Base-by-base conservation (phyloP, 2,797 vertebrate genomes). In the Myotis vivesi region DNA sequence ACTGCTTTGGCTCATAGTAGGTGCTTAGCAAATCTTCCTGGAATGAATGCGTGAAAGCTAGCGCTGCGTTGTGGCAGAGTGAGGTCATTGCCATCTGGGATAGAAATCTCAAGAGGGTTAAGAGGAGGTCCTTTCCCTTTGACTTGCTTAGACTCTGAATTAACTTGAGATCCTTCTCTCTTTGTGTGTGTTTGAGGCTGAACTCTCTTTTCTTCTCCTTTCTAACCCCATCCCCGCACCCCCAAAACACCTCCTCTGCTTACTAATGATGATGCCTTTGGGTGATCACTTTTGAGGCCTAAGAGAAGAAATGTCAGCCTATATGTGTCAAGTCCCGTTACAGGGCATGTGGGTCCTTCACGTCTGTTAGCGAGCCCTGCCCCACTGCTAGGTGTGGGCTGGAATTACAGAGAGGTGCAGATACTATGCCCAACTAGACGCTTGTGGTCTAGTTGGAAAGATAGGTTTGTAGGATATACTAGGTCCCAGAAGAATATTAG, bases 341-440 rank as follows among this genome's bases (percentile, higher is more conserved):
- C 10, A 3, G 66, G 44, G 62, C 41, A 41, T 0, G 0, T 49
- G 3, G 41, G 44, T 20, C 3, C 2, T 62, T 68, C 51, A 12
- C 3, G 1, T 10, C 25, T 30, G 0, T 80, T 19, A 23, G 30
- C 8, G n/a, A 38, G 71, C 53, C 13, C 17, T 19, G 38, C 41
- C 12, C 23, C 5, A 1, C 33, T 22, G n/a, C 3, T 0, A 6
- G 69, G 46, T 1, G 3, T 10, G 15, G 59, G 0, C 17, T 49
- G 0, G 23, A n/a, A 17, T 25, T 22, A 10, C 4, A 10, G 9
- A 16, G 28, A 38, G 55, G 41, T 7, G 25, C 51, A 6, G 57
- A 20, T 1, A 6, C 8, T 23, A 3, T 0, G 1, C 23, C 44
- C 77, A 49, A 16, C 41, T 53, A 23, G 79, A 41, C 28, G 8